phyloP scores from a whole-genome alignment of 2,797 vertebrate species.

The Acipenser ruthenus region DNA sequence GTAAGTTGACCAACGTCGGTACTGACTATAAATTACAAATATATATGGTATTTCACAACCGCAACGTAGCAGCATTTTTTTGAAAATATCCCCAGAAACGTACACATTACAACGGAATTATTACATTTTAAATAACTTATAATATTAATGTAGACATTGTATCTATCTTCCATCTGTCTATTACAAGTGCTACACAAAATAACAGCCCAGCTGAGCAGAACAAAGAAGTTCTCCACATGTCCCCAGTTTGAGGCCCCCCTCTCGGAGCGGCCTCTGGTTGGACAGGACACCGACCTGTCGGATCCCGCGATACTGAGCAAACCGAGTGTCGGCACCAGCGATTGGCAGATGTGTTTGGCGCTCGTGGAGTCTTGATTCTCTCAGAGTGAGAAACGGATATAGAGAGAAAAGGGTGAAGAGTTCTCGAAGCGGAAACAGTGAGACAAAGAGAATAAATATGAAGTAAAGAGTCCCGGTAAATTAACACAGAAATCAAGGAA shows the following conservation, averaged over 20 bases:
- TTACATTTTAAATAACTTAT: no score
- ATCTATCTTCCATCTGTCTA: no score
- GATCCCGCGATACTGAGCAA: constrained; percentile 10
- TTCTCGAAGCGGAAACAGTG: constrained; percentile 46
- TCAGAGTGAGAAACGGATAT: constrained; percentile 48
- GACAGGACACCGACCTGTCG: constrained; percentile 31
- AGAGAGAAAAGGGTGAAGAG: constrained; percentile 29
- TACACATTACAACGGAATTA: no score
- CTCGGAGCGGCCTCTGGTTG: constrained; percentile 35
- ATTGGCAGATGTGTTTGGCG: constrained; percentile 65
- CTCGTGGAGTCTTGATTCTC: constrained; percentile 51
- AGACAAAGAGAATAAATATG: constrained; percentile 11
- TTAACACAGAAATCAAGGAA: no score
- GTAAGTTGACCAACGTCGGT: no score
- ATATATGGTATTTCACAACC: no score
- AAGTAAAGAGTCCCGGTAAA: background rate
- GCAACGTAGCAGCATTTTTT: no score
- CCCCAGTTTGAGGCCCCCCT: constrained; percentile 32
- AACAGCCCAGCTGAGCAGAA: constrained; percentile 26
- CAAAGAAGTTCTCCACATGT: constrained; percentile 62
- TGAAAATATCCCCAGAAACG: no score
- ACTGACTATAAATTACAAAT: no score
- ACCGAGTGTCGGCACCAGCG: constrained; percentile 20
- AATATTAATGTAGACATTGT: no score
- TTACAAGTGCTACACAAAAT: no score